Evolutionary conservation across 2,113 vertebrate species (phyloP).

Genomic region (Piaya cayana): DNA sequence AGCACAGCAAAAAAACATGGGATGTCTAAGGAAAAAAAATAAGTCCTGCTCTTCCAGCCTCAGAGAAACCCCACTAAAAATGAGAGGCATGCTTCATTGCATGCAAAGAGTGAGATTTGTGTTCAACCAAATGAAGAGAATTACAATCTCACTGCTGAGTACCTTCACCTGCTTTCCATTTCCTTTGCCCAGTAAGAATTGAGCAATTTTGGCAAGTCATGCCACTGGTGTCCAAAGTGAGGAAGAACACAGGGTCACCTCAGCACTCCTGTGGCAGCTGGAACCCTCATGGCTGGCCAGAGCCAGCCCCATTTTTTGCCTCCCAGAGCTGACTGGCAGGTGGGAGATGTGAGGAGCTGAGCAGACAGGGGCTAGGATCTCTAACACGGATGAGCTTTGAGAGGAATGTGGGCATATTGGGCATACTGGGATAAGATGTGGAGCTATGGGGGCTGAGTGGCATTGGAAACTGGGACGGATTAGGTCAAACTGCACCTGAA

Average conservation of each 20-base stretch:
- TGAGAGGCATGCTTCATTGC: not conserved
- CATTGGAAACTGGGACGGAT: not conserved
- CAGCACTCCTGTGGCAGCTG: not conserved
- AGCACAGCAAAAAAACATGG: not conserved
- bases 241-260: not conserved
- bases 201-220: not conserved
- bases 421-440: not conserved
- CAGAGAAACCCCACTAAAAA: not conserved
- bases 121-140: fast-evolving
- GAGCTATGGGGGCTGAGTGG: not conserved
- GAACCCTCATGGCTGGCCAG: fast-evolving
- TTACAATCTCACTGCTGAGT: not conserved
- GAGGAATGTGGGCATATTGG: not conserved
- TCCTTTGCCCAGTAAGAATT: not conserved
- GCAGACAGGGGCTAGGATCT: not conserved
- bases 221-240: fast-evolving
- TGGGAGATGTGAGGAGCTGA: fast-evolving
- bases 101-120: not conserved
- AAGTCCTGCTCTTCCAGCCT: not conserved
- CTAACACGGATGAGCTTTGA: not conserved
- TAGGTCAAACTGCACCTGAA: not conserved
- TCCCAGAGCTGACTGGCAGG: not conserved
- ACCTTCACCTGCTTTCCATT: not conserved
- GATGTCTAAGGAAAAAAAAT: not conserved
- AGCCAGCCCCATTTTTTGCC: not conserved